Base-by-base conservation (phyloP, 2,888 invertebrate genomes). In the Watsonalla binaria region DNA sequence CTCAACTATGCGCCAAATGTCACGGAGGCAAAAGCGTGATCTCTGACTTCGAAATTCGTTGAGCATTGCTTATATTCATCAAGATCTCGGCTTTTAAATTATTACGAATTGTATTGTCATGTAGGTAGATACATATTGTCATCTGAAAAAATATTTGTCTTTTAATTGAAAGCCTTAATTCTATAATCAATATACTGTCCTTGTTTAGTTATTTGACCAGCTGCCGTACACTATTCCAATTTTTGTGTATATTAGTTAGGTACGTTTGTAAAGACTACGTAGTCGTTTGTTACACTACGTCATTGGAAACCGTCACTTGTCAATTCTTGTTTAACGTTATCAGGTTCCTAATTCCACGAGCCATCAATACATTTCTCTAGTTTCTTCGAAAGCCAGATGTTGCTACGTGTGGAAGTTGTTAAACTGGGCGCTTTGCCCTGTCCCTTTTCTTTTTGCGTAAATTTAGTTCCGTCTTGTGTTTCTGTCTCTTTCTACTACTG, bases 331-430 rank as follows among this genome's bases (percentile, higher is more conserved):
- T 65, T 66, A 70, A 66, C 65, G 63, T 70, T 76, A 76, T 80
- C 74, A 61, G 70, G 74, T 78, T 81, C 69, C 74, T 77, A 77
- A 79, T 80, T 77, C 74, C 76, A 67, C 61, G 66, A 67, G 70
- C 72, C 77, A 75, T 78, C 74, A 73, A 74, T 78, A 76, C 78
- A 76, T 80, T 77, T 84, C 79, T 82, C 79, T 78, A 78, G 79
- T 78, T 83, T 80, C 79, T 82, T 80, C 74, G 81, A 82, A 83
- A 84, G 77, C 80, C 72, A 76, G 74, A 80, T 78, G 76, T 78
- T 75, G 76, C 78, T 81, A 72, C 76, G 72, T 75, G 75, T 78
- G 72, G 75, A 78, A 80, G 78, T 78, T 77, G 83, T 81, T 70
- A 65, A 76, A 80, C 81, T 74, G 69, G 80, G 72, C 73, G 66